phyloP scores from a whole-genome alignment of 2,113 vertebrate genomes.

The Hippoglossus stenolepis region DNA sequence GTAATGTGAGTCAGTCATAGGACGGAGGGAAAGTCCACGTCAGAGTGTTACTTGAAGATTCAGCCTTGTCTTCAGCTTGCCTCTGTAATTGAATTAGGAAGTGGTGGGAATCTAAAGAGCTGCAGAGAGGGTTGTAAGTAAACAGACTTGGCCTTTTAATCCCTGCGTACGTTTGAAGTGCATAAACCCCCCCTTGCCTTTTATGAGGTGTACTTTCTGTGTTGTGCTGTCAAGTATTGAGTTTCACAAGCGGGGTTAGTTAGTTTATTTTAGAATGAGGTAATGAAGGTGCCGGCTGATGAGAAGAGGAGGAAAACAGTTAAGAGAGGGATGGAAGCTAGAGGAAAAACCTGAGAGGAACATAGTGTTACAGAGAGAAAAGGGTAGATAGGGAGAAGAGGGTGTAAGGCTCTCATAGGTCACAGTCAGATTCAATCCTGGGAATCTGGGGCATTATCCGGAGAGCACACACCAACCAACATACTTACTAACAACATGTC shows the following conservation, averaged over 20 bases:
- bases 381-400: conserved; percentile 22
- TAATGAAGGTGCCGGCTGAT: conserved; percentile 59
- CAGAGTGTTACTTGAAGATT: conserved; percentile 58
- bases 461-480: conserved; percentile 1
- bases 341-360: conserved; percentile 21
- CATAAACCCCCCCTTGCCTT: conserved; percentile 48
- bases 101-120: conserved; percentile 76
- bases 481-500: too few relatives aligned
- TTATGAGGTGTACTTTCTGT: conserved; percentile 71
- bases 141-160: conserved; percentile 79
- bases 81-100: conserved; percentile 80
- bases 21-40: conserved; percentile 61
- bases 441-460: conserved; percentile 36
- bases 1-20: conserved; percentile 35
- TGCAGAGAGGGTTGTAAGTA: conserved; percentile 76
- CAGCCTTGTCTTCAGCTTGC: conserved; percentile 53
- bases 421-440: conserved; percentile 45
- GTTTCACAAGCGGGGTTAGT: conserved; percentile 72
- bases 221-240: conserved; percentile 67
- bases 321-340: conserved; percentile 29
- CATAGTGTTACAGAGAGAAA: conserved; percentile 13
- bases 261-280: conserved; percentile 72
- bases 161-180: conserved; percentile 72
- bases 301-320: conserved; percentile 53
- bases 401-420: conserved; percentile 47